Percentiles rank a stretch among this genome's conserved stretches.
phyloP scores from a whole-genome alignment of 2,888 invertebrate species.

The Dorcus hopei region DNA sequence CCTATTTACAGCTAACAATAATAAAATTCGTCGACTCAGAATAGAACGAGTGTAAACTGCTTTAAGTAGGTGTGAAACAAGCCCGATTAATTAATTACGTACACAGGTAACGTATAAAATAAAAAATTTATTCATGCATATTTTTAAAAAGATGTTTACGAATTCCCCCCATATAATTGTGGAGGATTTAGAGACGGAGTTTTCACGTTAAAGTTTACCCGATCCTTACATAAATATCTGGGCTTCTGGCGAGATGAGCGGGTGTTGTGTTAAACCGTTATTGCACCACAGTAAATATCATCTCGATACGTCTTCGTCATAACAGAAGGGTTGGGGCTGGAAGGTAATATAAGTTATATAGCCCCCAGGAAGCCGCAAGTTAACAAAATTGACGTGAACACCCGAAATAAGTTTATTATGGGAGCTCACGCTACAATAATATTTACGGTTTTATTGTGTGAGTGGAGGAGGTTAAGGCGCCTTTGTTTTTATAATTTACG shows the following conservation, averaged over 20 bases:
- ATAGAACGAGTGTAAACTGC: too few relatives aligned
- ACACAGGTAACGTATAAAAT: too few relatives aligned
- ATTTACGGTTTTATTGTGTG: slow-evolving; percentile 12
- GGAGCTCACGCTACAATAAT: slow-evolving; percentile 13
- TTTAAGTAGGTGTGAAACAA: too few relatives aligned
- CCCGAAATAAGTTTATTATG: slow-evolving; percentile 10
- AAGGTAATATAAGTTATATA: slow-evolving; percentile 11
- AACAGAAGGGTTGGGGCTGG: slow-evolving; percentile 28
- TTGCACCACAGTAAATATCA: slow-evolving; percentile 41
- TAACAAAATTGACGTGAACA: slow-evolving; percentile 1
- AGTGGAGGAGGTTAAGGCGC: not conserved
- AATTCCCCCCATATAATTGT: too few relatives aligned
- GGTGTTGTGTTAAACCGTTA: slow-evolving; percentile 41
- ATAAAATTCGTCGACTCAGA: too few relatives aligned
- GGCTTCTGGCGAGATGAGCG: slow-evolving; percentile 37
- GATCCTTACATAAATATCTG: slow-evolving; percentile 41
- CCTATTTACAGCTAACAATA: too few relatives aligned
- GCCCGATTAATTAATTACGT: too few relatives aligned
- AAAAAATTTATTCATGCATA: too few relatives aligned
- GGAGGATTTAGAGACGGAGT: too few relatives aligned
- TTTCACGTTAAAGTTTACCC: too few relatives aligned
- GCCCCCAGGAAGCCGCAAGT: slow-evolving; percentile 12
- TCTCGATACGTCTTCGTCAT: slow-evolving; percentile 29
- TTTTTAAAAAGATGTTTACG: too few relatives aligned
- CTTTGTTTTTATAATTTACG: too few relatives aligned